Base-by-base conservation (phyloP, 2,797 vertebrate species). In the Pangasius macronema region DNA sequence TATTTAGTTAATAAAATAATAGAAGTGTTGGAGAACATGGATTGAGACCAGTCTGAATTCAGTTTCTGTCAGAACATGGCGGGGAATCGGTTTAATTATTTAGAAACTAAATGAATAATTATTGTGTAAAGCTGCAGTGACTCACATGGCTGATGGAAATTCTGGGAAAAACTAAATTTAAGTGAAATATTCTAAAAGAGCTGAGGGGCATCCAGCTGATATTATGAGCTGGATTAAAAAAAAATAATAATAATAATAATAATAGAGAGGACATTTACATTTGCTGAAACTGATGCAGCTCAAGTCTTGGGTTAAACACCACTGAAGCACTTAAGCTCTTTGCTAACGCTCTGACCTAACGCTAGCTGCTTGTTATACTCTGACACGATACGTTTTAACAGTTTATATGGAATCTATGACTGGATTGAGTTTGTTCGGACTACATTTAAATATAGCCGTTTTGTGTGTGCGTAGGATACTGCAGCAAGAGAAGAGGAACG, bases 401-500 rank as follows among this genome's bases (percentile, higher is more conserved):
- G 3, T 10, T n/a, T n/a, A 13, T 65, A n/a, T 65, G 61, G 24
- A n/a, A 39, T 72, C 36, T 39, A 39, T 36, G 46, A 5, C 39
- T 27, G 70, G 70, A 73, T 42, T 72, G 18, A 72, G 42, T 33
- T 77, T 1, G 20, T 10, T 36, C 55, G 30, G 53, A 57, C 20
- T 57, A 20, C 33, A 18, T 53, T n/a, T 0, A 20, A 55, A 3
- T 10, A 16, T 39, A 4, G 51, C 10, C 49, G 2, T 10, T 49
- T 10, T 49, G 49, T 49, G 49, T 18, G 4, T 91, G 73, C 9
- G 27, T 94, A 96, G 94, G 94, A 95, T 97, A 89, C 93, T 97
- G 90, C 95, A 95, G 92, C 96, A 97, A 93, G 96, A 97, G 93
- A 99, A 99, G 94, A 97, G 96, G 93, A 99, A 97, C 77, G 96